Evolutionary conservation across 2,888 invertebrate species (phyloP), one percentile per base, ranked within the genome.

Genomic region (Callimorpha dominula): DNA sequence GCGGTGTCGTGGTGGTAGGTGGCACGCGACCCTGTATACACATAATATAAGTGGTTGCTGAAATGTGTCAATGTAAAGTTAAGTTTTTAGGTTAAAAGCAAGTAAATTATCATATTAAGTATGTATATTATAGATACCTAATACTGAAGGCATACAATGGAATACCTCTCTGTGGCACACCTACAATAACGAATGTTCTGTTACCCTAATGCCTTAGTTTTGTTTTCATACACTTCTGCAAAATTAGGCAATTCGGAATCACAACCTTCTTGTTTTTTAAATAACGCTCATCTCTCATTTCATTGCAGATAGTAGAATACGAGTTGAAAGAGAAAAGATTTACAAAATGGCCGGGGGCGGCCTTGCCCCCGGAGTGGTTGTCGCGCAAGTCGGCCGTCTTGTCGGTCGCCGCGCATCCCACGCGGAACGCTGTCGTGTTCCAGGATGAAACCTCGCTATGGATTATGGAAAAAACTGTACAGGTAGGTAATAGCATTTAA

Each of bases 391-490:
- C 96, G 72, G 96, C 97, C 31, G 96, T 97, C 11, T 94, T 94
- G 17, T 96, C 96, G 72, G 96, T 98, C 43, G 89, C 95, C 1
- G 96, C 97, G 85, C 97, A 98, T 91, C 95, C 97, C 0, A 89
- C 93, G 0, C 93, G 96, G 0, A 93, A 97, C 84, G 96, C 98
- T 7, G 95, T 98, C 52, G 92, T 98, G 17, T 91, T 98, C 70
- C 97, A 97, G 76, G 98, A 98, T 86, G 97, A 98, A 81, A 96
- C 96, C 68, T 96, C 96, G 68, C 96, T 98, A 65, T 96, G 97
- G 90, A 91, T 92, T 15, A 80, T 94, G 75, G 91, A 93, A 15
- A 90, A 86, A 75, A 86, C 78, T 31, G 12, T 71, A 40, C 81
- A 85, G 87, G 91, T 90, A 76, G 62, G 50, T 11, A 40, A 11